These are phyloP conservation scores for Hozukius guyotensis DNA, from an alignment of 2,797 vertebrate genomes.

Conservation along the genomic window DNA sequence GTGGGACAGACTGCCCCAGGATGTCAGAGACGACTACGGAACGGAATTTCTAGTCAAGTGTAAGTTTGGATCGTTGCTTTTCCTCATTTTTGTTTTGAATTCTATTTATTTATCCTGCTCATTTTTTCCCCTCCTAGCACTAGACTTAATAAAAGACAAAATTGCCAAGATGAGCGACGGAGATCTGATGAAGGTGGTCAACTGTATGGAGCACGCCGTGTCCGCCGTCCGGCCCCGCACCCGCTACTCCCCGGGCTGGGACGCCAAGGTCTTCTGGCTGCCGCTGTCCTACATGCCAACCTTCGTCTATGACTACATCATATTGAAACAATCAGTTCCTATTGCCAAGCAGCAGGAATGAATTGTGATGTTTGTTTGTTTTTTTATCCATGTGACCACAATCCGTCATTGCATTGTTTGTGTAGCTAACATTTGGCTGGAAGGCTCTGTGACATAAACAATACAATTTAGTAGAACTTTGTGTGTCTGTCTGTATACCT, in stretches of 20 bases:
- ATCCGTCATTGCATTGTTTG: not conserved
- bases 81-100: not conserved
- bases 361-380: not conserved
- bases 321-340: constrained; percentile 53
- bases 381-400: not conserved
- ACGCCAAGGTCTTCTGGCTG: constrained; percentile 89
- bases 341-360: constrained; percentile 51
- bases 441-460: not conserved
- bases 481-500: not conserved
- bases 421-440: not conserved
- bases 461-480: not conserved
- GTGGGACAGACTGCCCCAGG: constrained; percentile 79
- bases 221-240: constrained; percentile 83
- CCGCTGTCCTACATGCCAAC: constrained; percentile 89
- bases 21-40: constrained; percentile 80
- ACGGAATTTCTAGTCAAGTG: constrained; percentile 55
- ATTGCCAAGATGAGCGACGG: constrained; percentile 65
- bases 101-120: not conserved
- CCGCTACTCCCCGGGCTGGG: constrained; percentile 90
- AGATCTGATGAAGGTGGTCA: constrained; percentile 83
- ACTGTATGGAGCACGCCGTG: constrained; percentile 89
- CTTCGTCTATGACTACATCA: constrained; percentile 75
- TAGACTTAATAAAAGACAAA: not conserved
- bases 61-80: constrained; percentile 17
- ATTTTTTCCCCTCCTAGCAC: constrained; percentile 29